Percentiles rank a stretch among this genome's conserved stretches.
These are phyloP conservation scores for Chiloscyllium plagiosum DNA, from an alignment of 2,113 vertebrate species.

Conservation along the genomic window DNA sequence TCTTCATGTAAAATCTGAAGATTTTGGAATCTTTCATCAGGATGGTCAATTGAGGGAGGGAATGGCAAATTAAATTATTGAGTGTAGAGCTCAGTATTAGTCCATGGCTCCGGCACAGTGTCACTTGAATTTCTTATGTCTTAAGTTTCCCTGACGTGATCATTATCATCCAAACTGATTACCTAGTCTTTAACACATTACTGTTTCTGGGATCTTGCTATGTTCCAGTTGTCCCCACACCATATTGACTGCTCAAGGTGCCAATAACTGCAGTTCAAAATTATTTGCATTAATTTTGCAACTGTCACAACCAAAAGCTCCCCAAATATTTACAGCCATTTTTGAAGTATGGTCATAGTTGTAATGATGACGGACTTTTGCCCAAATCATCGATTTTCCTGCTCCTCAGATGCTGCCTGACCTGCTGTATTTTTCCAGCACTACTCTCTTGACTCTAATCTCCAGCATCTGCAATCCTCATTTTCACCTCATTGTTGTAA, in stretches of 20 bases:
- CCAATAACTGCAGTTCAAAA: background rate
- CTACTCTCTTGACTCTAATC: too few species aligned
- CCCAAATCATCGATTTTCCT: too few species aligned
- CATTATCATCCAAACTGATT: background rate
- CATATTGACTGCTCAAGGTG: background rate
- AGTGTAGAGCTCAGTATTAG: background rate
- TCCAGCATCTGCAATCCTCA: too few species aligned
- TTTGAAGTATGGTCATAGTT: too few species aligned
- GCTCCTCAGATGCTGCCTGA: too few species aligned
- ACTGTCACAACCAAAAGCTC: background rate
- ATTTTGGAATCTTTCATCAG: background rate
- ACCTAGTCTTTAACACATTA: background rate
- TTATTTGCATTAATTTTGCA: background rate
- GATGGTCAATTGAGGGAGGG: background rate
- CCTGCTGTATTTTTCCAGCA: too few species aligned
- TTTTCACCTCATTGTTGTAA: too few species aligned
- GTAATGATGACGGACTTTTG: too few species aligned
- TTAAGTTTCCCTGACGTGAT: background rate
- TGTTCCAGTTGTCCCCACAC: background rate
- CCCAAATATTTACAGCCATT: too few species aligned
- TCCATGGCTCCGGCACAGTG: background rate
- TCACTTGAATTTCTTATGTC: background rate
- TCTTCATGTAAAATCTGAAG: background rate
- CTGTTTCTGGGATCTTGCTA: background rate
- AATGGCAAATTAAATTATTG: background rate